Evolutionary conservation across 2,888 invertebrate species (phyloP).

Genomic region (Melolontha melolontha): DNA sequence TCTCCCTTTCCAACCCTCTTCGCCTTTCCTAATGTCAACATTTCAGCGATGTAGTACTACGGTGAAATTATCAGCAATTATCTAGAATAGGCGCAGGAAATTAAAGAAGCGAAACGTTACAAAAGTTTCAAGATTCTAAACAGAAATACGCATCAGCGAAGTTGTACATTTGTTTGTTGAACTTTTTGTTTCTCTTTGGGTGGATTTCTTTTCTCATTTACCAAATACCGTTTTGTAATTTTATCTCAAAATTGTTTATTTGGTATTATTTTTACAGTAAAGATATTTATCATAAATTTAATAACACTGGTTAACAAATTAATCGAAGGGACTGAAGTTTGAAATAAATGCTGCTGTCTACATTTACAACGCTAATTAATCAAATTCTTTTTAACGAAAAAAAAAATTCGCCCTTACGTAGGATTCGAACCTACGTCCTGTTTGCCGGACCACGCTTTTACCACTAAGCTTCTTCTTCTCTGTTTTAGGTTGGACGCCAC

Average conservation of each 20-base stretch:
- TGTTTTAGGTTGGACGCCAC: too few relatives aligned
- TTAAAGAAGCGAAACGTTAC: constrained; percentile 31
- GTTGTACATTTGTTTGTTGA: constrained; percentile 8
- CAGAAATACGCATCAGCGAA: constrained; percentile 5
- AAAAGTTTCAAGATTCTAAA: constrained; percentile 20
- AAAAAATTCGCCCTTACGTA: too few relatives aligned
- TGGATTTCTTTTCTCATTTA: not conserved
- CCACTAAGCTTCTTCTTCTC: too few relatives aligned
- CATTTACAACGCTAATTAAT: too few relatives aligned
- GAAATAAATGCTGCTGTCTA: too few relatives aligned
- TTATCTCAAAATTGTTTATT: not conserved
- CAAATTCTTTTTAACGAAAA: too few relatives aligned
- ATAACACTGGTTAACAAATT: too few relatives aligned
- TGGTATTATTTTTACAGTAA: too few relatives aligned
- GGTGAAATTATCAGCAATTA: constrained; percentile 41
- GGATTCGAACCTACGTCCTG: too few relatives aligned
- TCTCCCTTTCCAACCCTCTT: constrained; percentile 8
- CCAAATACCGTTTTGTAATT: not conserved
- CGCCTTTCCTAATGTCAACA: constrained; percentile 13
- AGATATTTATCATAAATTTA: too few relatives aligned
- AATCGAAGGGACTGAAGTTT: too few relatives aligned
- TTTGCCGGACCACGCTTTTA: too few relatives aligned
- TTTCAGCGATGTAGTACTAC: constrained; percentile 11
- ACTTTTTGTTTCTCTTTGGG: constrained; percentile 16
- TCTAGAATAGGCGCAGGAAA: constrained; percentile 41